Base-by-base conservation (phyloP, 2,113 vertebrate genomes). In the Amia ocellicauda region DNA sequence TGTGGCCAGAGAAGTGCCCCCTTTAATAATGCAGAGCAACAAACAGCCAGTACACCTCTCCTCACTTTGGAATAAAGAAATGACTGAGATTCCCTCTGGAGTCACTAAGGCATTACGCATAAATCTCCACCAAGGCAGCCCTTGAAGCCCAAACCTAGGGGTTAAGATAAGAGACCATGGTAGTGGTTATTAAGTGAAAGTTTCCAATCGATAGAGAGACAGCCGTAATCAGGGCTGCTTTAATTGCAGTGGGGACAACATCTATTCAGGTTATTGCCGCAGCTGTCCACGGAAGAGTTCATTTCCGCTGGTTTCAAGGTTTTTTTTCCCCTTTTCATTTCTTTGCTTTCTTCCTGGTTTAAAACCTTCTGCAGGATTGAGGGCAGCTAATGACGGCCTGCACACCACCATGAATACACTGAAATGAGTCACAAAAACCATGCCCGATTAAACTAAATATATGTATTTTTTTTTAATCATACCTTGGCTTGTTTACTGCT, bases 161-260 rank as follows among this genome's bases (percentile, higher is more conserved):
- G 85, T 86, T 86, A 83, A 82, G 80, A 84, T 84, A 82, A 85
- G 84, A 85, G 79, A 84, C 80, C 76, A 80, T 80, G 76, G 82
- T 85, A 80, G 80, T 69, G 80, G 83, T 86, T 86, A 88, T 86
- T 88, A 88, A 89, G 85, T 86, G 81, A 84, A 86, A 82, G 79
- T 85, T 86, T 86, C 80, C 79, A 81, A 86, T 89, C 84, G 79
- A 89, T 89, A 76, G 83, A 75, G 68, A 78, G 81, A 74, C 78
- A 82, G 78, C 80, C 77, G 79, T 84, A 87, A 88, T 87, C 84
- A 86, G 81, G 77, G 77, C 80, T 74, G 79, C 75, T 86, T 89
- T 89, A 88, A 89, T 89, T 89, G 84, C 83, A 78, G 71, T 74
- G 77, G 84, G 83, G 83, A 84, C 74, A 74, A 83, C 84, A 86